A percentile compares a stretch with the other conserved stretches of the same genome.
These are phyloP conservation scores for Drosophila hamatofila DNA, from an alignment of 2,888 invertebrate genomes.

Conservation along the genomic window DNA sequence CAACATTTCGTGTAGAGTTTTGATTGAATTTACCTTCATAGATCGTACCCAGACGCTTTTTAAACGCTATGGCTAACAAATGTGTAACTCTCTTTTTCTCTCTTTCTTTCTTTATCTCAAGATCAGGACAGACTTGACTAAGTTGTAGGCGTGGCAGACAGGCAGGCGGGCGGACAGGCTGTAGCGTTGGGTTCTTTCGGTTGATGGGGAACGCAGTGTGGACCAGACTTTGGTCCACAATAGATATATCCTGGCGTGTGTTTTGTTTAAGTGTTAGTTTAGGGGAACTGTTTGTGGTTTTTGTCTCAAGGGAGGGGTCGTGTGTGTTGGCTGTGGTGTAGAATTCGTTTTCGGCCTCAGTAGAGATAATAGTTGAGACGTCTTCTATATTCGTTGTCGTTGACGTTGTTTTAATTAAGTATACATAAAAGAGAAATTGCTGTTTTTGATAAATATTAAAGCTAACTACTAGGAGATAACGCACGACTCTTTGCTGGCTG, in stretches of 20 bases:
- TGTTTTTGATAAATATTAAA: constrained; percentile 48
- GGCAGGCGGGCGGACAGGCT: constrained; percentile 52
- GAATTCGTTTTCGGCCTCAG: constrained; percentile 47
- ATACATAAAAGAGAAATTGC: constrained; percentile 61
- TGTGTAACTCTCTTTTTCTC: constrained; percentile 51
- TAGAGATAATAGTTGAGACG: constrained; percentile 72
- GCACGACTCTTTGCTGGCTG: constrained; percentile 84
- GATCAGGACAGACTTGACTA: constrained; percentile 38
- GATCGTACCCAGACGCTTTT: constrained; percentile 85
- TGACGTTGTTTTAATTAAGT: constrained; percentile 39
- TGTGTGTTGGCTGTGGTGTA: constrained; percentile 45
- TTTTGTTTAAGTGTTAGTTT: constrained; percentile 21
- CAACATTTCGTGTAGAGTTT: constrained; percentile 68
- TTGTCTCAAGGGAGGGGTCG: constrained; percentile 31
- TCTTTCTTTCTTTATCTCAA: constrained; percentile 42
- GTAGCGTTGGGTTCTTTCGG: constrained; percentile 44
- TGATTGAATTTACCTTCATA: constrained; percentile 84
- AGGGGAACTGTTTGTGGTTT: constrained; percentile 5
- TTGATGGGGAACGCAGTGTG: constrained; percentile 18
- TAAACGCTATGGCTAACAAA: constrained; percentile 57
- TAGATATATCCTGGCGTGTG: constrained; percentile 32
- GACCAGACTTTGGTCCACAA: constrained; percentile 7
- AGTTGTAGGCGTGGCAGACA: constrained; percentile 61
- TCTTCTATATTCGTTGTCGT: constrained; percentile 48
- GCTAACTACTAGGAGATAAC: constrained; percentile 78